These are phyloP conservation scores for Nansenia antarctica DNA, from an alignment of 2,113 vertebrate genomes.

Conservation along the genomic window DNA sequence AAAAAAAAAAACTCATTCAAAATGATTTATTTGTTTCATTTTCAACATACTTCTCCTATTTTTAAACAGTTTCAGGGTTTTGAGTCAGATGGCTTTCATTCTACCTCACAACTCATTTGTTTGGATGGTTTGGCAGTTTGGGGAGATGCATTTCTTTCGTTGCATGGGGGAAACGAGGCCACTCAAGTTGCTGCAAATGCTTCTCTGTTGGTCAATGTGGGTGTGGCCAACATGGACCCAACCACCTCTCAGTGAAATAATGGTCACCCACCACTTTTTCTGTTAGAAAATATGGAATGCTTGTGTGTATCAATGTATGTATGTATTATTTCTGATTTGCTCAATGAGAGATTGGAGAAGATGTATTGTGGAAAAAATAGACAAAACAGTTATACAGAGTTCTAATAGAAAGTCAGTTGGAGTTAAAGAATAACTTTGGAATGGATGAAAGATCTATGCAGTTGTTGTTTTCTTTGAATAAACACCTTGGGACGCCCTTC, in stretches of 20 bases:
- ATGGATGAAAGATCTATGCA: neutral
- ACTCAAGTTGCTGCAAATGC: constrained; percentile 14
- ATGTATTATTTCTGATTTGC: constrained; percentile 40
- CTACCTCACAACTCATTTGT: constrained; percentile 51
- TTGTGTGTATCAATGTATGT: constrained; percentile 7
- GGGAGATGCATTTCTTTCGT: neutral
- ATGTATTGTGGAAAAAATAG: constrained; percentile 13
- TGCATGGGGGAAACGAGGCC: constrained; percentile 11
- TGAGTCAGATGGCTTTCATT: constrained; percentile 33
- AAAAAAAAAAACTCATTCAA: too few species aligned
- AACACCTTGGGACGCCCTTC: neutral
- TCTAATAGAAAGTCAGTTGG: neutral
- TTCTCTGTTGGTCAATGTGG: constrained; percentile 19
- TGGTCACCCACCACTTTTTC: constrained; percentile 44
- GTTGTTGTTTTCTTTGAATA: neutral
- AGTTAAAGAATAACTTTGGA: neutral
- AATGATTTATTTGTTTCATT: constrained; percentile 23
- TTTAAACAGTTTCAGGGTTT: constrained; percentile 8
- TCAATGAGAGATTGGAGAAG: constrained; percentile 27
- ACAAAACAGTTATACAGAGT: neutral
- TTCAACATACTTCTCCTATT: constrained; percentile 1
- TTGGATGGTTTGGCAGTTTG: constrained; percentile 24
- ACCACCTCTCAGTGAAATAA: constrained; percentile 18
- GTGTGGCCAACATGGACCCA: neutral
- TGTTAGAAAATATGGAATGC: constrained; percentile 7